These are phyloP conservation scores for Crotalus horridus DNA, from an alignment of 2,113 vertebrate species.

Conservation along the genomic window DNA sequence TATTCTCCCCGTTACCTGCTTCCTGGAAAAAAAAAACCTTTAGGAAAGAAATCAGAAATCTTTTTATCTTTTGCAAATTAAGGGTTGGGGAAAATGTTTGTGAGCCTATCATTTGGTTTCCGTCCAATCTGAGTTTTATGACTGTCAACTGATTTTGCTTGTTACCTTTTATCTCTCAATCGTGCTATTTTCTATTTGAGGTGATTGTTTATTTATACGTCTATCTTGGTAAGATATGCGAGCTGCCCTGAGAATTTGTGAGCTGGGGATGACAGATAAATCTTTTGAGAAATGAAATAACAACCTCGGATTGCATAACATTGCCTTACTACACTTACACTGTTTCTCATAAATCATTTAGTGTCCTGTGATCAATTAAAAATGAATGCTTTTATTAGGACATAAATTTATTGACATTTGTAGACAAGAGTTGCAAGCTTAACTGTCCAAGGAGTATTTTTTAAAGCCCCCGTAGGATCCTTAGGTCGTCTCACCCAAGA, in stretches of 20 bases:
- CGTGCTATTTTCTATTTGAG: not conserved
- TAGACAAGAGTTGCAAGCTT: not conserved
- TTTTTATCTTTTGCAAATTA: not conserved
- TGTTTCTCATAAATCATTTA: not conserved
- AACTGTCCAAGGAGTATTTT: not conserved
- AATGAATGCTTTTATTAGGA: not conserved
- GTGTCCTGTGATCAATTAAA: not conserved
- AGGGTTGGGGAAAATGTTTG: not conserved
- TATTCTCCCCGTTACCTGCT: not conserved
- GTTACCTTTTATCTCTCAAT: not conserved
- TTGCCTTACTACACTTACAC: not conserved
- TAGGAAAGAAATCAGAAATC: not conserved
- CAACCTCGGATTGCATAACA: not conserved
- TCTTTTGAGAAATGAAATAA: not conserved
- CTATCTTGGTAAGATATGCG: not conserved
- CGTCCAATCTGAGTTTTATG: not conserved
- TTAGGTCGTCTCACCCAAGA: not conserved
- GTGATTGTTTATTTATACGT: not conserved
- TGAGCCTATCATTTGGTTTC: not conserved
- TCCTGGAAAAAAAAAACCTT: not conserved
- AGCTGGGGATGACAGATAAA: not conserved
- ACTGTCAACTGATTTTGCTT: not conserved
- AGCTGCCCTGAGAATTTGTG: not conserved
- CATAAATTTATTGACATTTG: not conserved
- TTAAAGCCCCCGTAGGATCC: not conserved